Evolutionary conservation across 2,797 vertebrate species (phyloP).

Genomic region (Decapterus maruadsi): DNA sequence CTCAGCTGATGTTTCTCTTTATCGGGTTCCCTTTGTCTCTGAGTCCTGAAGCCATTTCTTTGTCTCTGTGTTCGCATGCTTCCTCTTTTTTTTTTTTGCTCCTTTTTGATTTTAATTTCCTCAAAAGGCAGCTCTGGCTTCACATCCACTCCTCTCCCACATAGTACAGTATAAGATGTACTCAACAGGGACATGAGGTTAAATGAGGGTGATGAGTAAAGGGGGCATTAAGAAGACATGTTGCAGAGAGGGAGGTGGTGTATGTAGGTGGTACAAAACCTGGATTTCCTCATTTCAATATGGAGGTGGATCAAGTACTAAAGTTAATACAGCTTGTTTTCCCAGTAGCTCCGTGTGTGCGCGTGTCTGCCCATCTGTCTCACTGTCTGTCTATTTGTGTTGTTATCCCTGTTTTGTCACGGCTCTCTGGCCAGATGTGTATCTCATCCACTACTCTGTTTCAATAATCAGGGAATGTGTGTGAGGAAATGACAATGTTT

Average conservation of each 20-base stretch:
- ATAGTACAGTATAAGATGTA: conserved; percentile 40
- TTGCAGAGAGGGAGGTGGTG: neutral
- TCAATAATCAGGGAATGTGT: conserved; percentile 69
- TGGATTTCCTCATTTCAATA: conserved; percentile 27
- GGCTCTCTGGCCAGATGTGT: conserved; percentile 40
- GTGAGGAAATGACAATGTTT: conserved; percentile 74
- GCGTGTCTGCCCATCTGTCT: neutral
- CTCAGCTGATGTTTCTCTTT: conserved; percentile 30
- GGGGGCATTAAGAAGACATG: conserved; percentile 16
- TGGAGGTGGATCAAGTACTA: conserved; percentile 6
- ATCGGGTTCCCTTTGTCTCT: conserved; percentile 39
- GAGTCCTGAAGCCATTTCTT: conserved; percentile 24
- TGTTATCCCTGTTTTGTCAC: conserved; percentile 39
- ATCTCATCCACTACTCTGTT: conserved; percentile 34
- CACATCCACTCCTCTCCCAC: conserved; percentile 27
- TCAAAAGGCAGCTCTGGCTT: conserved; percentile 25
- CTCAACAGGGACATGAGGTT: conserved; percentile 21
- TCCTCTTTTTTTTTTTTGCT: conserved; percentile 9
- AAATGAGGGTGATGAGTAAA: conserved; percentile 21
- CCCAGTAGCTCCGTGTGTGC: neutral
- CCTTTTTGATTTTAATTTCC: conserved; percentile 41
- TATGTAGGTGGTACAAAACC: conserved; percentile 16
- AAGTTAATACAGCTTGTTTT: conserved; percentile 11
- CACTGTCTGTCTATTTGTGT: conserved; percentile 16
- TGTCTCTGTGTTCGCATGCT: neutral